Base-by-base conservation (phyloP, 1,140 invertebrate species). In the Pissodes strobi region DNA sequence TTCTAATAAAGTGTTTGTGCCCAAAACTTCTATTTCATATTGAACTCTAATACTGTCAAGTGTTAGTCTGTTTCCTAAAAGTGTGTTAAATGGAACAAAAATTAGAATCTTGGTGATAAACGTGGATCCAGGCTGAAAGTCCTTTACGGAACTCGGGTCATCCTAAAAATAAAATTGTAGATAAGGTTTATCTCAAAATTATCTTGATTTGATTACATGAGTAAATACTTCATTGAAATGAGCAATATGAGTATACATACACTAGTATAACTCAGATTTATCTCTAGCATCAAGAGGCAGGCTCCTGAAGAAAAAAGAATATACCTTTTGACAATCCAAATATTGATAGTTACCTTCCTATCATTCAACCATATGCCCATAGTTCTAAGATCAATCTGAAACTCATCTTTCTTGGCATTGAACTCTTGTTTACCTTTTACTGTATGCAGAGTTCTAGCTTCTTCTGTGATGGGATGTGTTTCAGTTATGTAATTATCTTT, bases 1-100 rank as follows among this genome's bases (percentile, higher is more conserved):
- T 18, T 84, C 78, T 51, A 80, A 78, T 60, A 89, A 76, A 1
- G 77, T 81, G 68, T 88, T 84, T 34, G 72, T 74, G 1, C 84
- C 84, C 34, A 84, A 71, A 4, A 87, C 75, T 5, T 79, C 72
- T 49, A 85, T 77, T 60, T 84, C 78, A 67, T 80, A 79, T 53
- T 72, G 74, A 2, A 78, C 67, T 43, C 66, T 61, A 10, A 73
- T 41, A 19, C 56, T 65, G 25, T 65, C 63, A 39, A 22, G 17
- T 9, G 53, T 56, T 38, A 66, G 45, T 30, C 56, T 60, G 6
- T 43, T 56, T 18, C 37, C 38, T 27, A 27, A 37, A 27, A 61
- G 52, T 57, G 67, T 68, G 18, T 12, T 53, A 48, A 76, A 77
- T 34, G 80, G 80, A 39, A 70, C 53, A 60, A 79, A 80, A 3